Evolutionary conservation across 1,140 invertebrate species (phyloP), one percentile per base, ranked within the genome.

Genomic region (Drosophila grimshawi): DNA sequence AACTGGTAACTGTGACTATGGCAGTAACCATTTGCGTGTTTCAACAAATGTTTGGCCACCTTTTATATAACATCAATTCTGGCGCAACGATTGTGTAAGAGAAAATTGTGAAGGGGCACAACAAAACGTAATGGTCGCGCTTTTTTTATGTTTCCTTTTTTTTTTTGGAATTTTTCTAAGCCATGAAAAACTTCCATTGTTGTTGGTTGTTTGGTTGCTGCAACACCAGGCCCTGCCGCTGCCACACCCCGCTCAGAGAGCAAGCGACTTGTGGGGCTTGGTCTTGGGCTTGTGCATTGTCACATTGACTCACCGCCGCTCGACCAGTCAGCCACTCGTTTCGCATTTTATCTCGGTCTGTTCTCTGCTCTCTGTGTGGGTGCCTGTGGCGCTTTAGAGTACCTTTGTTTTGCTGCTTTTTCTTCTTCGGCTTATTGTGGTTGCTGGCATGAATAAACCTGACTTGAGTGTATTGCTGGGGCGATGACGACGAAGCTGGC

Each of bases 41-140:
- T 62, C 48, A 48, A 86, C 77, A 80, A 88, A 78, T 88, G 80
- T 80, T 88, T 80, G 69, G 79, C 80, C 80, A 88, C 85, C 80
- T 85, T 76, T 85, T 81, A 75, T 78, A 78, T 75, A 57, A 78
- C 81, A 75, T 80, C 69, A 81, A 83, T 69, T 89, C 70, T 55
- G 57, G 60, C 70, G 63, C 75, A 79, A 74, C 77, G 79, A 78
- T 78, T 69, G 72, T 85, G 68, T 69, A 75, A 75, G 65, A 77
- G 60, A 85, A 81, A 62, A 78, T 75, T 74, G 74, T 67, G 67
- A 63, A 70, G 68, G 30, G 45, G 66, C 57, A 81, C 74, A 67
- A 81, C 74, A 67, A 78, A 79, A 75, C 62, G 59, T 76, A 70
- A 76, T 88, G 82, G 63, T 62, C 65, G 66, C 69, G 78, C 70